Evolutionary conservation across 1,140 invertebrate genomes (phyloP).

Genomic region (Penaeus vannamei): DNA sequence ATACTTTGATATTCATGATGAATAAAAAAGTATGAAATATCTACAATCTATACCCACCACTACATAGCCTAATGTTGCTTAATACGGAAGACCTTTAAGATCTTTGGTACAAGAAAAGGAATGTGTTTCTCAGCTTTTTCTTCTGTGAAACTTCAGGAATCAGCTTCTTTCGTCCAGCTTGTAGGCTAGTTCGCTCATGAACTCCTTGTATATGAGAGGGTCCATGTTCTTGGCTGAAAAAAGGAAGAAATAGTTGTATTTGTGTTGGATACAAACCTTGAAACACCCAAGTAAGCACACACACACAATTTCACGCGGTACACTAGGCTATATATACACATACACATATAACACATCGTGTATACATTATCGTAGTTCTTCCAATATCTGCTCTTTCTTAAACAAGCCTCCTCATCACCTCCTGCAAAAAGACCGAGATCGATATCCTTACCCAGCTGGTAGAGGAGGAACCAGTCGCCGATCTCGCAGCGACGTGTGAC

Average conservation of each 20-base stretch:
- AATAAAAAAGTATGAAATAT: too few species aligned
- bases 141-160: slow-evolving; percentile 29
- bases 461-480: slow-evolving; percentile 94
- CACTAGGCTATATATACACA: too few species aligned
- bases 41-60: too few species aligned
- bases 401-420: background rate
- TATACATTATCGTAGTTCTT: too few species aligned
- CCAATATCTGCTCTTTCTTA: too few species aligned
- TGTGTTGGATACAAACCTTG: background rate
- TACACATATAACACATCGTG: too few species aligned
- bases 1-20: too few species aligned
- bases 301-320: too few species aligned
- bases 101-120: too few species aligned
- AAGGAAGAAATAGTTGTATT: slow-evolving; percentile 19
- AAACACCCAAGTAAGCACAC: background rate
- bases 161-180: slow-evolving; percentile 80
- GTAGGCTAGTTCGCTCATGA: slow-evolving; percentile 83
- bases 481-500: slow-evolving; percentile 87
- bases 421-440: background rate
- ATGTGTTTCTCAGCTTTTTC: too few species aligned
- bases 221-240: slow-evolving; percentile 81
- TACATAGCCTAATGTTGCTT: too few species aligned
- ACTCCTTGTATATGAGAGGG: slow-evolving; percentile 88
- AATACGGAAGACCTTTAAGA: too few species aligned
- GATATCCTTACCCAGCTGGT: slow-evolving; percentile 84